Evolutionary conservation across 2,797 vertebrate genomes (phyloP).

Genomic region (Odontamblyopus rebecca): DNA sequence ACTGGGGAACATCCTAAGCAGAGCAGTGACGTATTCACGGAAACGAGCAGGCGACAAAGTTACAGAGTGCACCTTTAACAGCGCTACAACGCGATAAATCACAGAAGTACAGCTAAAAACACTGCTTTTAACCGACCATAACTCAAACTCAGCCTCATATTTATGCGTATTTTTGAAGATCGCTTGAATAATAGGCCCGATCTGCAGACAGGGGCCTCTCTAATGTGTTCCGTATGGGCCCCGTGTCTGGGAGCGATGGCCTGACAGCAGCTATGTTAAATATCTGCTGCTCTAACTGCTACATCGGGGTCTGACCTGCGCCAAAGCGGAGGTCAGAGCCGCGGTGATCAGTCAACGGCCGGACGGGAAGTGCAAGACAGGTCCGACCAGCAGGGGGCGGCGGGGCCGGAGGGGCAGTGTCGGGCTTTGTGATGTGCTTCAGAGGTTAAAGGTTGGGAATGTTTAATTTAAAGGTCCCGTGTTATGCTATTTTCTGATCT

Average conservation of each 20-base stretch:
- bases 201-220: constrained; percentile 73
- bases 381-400: constrained; percentile 13
- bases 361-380: background rate
- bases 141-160: constrained; percentile 46
- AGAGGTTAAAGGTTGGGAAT: background rate
- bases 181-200: constrained; percentile 68
- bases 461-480: no score
- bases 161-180: constrained; percentile 53
- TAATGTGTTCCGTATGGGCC: constrained; percentile 86
- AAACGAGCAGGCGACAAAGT: no score
- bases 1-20: no score
- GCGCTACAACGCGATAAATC: constrained; percentile 83
- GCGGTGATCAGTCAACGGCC: constrained; percentile 73
- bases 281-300: constrained; percentile 79
- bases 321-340: constrained; percentile 74
- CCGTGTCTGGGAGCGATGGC: constrained; percentile 78
- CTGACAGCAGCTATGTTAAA: constrained; percentile 89
- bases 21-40: no score
- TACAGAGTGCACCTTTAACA: constrained; percentile 50
- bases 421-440: background rate
- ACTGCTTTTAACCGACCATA: constrained; percentile 68
- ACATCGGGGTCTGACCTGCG: constrained; percentile 78
- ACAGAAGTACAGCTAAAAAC: constrained; percentile 68
- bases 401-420: background rate
- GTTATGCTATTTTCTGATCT: no score